Evolutionary conservation across 92 coral and sea anemone species (phyloP), one percentile per base, ranked within the genome.

Genomic region (Palythoa grandis): DNA sequence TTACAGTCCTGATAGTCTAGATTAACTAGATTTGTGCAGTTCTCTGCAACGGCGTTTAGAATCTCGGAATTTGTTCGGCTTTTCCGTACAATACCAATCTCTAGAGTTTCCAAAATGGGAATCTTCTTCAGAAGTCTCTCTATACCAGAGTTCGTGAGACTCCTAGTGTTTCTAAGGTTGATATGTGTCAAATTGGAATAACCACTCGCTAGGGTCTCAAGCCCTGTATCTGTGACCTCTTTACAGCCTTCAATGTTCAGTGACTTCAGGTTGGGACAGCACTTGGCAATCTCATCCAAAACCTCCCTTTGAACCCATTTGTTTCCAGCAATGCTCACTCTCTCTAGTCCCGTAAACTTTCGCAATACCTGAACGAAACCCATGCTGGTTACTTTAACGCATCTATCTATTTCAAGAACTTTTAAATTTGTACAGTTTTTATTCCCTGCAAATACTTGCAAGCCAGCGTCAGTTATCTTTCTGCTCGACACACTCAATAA

Each of bases 221-320:
- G 76, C 9, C 92, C 95, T 11, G 69, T 17, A 77, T 94, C 98
- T 10, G 95, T 92, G 9, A 94, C 93, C 58, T 90, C 88, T 60
- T 86, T 86, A 67, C 95, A 94, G 1, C 93, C 95, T 54, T 94
- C 98, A 58, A 94, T 89, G 83, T 58, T 90, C 20, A 94, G 88
- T 40, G 89, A 83, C 16, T 75, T 83, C 85, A 94, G 76, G 14
- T 65, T 57, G 38, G 70, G 83, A 71, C 93, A 88, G 20, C 70
- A 76, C 77, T 86, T 88, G 4, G 83, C 92, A 48, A 92, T 86
- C 52, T 87, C 84, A 24, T 39, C 87, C 79, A 94, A 82, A 12
- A 89, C 89, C 16, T 74, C 52, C 23, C 89, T 86, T 7, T 89
- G 85, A 13, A 94, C 92, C 91, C 92, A 87, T 0, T 66, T 38